Evolutionary conservation across 2,888 invertebrate genomes (phyloP), one percentile per base, ranked within the genome.

Genomic region (Drosophila tanythrix): DNA sequence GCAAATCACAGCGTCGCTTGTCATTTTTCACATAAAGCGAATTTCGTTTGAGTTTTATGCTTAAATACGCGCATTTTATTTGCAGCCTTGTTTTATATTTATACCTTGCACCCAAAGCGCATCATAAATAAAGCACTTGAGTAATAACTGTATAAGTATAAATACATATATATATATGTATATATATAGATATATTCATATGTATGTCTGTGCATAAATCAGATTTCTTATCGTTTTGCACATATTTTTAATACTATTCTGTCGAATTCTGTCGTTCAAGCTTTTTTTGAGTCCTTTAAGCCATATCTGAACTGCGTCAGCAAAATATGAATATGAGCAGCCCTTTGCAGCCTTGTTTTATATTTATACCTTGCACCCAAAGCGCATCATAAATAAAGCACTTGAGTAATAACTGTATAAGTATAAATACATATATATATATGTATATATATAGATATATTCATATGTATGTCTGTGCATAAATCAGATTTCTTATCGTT

Each of bases 1-100:
- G 67, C 76, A 90, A 90, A 85, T 90, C 89, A 80, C 74, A 75
- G 75, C 68, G 73, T 66, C 70, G 76, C 81, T 85, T 85, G 81
- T 75, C 74, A 82, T 90, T 75, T 76, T 82, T 84, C 82, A 74
- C 88, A 88, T 88, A 66, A 68, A 76, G 61, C 70, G 55, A 70
- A 61, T 48, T 67, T 79, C 58, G 43, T 69, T 62, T 67, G 36
- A 68, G 48, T 57, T 72, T 59, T 57, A 40, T 62, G 59, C 65
- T 73, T 69, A 81, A 79, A 74, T 67, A 31, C 62, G 57, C 62
- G 63, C 64, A 64, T 81, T 78, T 83, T 80, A 70, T 84, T 68
- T 68, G 58, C 66, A 66, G 70, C 82, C 78, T 70, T 81, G 48
- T 72, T 65, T 79, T 62, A 67, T 68, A 67, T 63, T 53, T 60